A percentile compares a stretch with the other conserved stretches of the same genome.
These are phyloP conservation scores for Hemicrepidius hirtus DNA, from an alignment of 2,888 invertebrate genomes.

Conservation along the genomic window DNA sequence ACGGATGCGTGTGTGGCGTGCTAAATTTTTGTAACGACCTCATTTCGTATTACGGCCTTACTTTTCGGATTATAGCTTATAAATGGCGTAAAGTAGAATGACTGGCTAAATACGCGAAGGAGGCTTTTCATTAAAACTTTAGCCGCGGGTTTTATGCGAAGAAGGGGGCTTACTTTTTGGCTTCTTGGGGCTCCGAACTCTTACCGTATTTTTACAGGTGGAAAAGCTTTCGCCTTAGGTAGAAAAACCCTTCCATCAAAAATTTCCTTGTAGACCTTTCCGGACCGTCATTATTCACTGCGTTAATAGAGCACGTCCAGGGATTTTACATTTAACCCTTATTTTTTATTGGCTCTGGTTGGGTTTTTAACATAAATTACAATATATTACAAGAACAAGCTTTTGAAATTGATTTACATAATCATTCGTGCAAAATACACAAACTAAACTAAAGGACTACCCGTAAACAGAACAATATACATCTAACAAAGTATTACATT, in stretches of 20 bases:
- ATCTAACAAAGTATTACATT: background rate
- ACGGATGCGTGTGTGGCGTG: slow-evolving; percentile 41
- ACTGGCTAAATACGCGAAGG: slow-evolving; percentile 32
- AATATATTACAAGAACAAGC: no score
- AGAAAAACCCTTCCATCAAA: background rate
- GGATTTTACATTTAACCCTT: slow-evolving; percentile 4
- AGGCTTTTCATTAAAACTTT: slow-evolving; percentile 40
- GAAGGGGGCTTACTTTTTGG: slow-evolving; percentile 8
- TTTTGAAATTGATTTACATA: no score
- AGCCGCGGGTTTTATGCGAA: slow-evolving; percentile 26
- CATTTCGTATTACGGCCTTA: slow-evolving; percentile 39
- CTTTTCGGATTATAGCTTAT: slow-evolving; percentile 33
- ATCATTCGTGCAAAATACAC: background rate
- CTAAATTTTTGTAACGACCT: slow-evolving; percentile 47
- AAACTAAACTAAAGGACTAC: background rate
- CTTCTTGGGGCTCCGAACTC: slow-evolving; percentile 4
- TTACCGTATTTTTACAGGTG: slow-evolving; percentile 33
- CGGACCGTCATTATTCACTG: background rate
- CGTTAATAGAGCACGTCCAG: slow-evolving; percentile 11
- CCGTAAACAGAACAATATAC: background rate
- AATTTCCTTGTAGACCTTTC: slow-evolving; percentile 7
- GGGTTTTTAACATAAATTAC: background rate
- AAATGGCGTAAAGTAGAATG: slow-evolving; percentile 36
- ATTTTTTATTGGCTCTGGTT: no score
- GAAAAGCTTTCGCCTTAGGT: slow-evolving; percentile 13